A percentile compares a stretch with the other conserved stretches of the same genome.
Conservation (phyloP, 2,888 invertebrate species). For the Drosophila limbata region DNA sequence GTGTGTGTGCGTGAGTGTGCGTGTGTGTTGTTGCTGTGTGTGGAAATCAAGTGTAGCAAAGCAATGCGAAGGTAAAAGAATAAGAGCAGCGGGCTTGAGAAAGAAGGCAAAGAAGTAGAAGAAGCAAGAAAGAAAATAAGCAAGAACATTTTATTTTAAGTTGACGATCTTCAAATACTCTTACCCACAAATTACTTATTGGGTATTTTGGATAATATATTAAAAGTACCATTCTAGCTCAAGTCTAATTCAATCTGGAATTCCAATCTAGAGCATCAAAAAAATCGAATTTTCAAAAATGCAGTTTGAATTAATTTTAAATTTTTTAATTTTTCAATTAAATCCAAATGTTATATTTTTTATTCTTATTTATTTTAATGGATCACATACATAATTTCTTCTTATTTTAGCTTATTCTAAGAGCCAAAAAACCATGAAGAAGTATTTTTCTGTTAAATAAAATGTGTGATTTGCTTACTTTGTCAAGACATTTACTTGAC, state of each 20-base stretch:
- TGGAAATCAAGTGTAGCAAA: constrained; percentile 79
- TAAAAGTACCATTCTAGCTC: not conserved
- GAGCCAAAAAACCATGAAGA: too few relatives aligned
- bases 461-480: too few relatives aligned
- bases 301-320: too few relatives aligned
- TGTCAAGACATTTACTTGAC: too few relatives aligned
- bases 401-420: too few relatives aligned
- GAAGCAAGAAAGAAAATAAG: constrained; percentile 73
- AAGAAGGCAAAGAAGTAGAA: constrained; percentile 37
- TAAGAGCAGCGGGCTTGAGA: constrained; percentile 61
- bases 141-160: constrained; percentile 21
- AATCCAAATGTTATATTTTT: too few relatives aligned
- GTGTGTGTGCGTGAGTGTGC: not conserved
- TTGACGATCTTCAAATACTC: constrained; percentile 16
- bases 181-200: not conserved
- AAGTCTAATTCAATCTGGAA: not conserved
- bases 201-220: not conserved
- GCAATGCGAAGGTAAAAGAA: constrained; percentile 71
- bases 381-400: too few relatives aligned
- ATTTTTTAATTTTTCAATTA: too few relatives aligned
- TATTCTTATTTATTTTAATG: too few relatives aligned
- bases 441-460: too few relatives aligned
- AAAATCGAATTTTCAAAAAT: too few relatives aligned
- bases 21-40: constrained; percentile 40
- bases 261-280: too few relatives aligned